Evolutionary conservation across 1,140 invertebrate genomes (phyloP), one percentile per base, ranked within the genome.

Genomic region (Tenebrio molitor): DNA sequence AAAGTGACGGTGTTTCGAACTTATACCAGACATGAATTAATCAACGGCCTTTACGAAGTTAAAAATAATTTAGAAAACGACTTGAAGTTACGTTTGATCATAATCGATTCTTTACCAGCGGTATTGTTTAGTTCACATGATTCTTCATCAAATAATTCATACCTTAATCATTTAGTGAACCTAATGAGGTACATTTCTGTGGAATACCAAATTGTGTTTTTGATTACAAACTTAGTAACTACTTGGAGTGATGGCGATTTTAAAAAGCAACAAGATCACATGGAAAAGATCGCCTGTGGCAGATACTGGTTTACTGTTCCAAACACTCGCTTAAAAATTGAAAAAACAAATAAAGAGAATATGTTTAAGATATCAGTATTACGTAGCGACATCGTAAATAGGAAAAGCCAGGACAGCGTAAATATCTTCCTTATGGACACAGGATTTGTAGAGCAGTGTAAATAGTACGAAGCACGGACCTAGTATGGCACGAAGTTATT

Each of bases 101-200:
- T 92, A 6, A 84, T 91, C 50, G 89, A 92, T 82, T 91, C 89
- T 33, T 77, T 92, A 42, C 86, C 89, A 53, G 82, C 84, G 53
- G 67, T 91, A 41, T 83, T 86, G 62, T 84, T 58, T 71, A 82
- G 73, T 76, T 78, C 81, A 71, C 75, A 71, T 29, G 77, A 74
- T 23, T 73, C 74, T 71, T 78, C 42, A 14, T 76, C 80, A 62
- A 78, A 74, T 21, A 78, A 80, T 50, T 82, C 79, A 53, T 79
- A 84, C 53, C 79, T 91, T 34, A 89, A 88, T 79, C 81, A 83
- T 66, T 80, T 90, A 58, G 85, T 88, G 1, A 87, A 87, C 68
- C 79, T 87, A 21, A 84, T 85, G 33, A 84, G 84, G 77, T 87
- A 81, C 78, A 72, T 92, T 8, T 81, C 84, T 41, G 85, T 83